Conservation (phyloP, 2,888 invertebrate species). For the Willowsia nigromaculata region DNA sequence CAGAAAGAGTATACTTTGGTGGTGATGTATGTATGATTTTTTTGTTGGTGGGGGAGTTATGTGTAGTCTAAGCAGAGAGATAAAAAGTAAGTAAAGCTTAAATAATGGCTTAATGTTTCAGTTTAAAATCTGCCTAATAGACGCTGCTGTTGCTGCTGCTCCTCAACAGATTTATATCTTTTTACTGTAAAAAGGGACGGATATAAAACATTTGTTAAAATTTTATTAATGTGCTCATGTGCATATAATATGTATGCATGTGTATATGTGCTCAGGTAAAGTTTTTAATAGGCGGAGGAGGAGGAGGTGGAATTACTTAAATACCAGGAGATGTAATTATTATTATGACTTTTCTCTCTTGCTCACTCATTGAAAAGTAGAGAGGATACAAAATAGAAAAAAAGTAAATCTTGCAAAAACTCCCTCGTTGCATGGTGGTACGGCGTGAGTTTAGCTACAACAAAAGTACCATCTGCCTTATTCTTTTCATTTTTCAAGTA, state of each 20-base stretch:
- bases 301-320: slow-evolving; percentile 32
- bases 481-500: slow-evolving; percentile 10
- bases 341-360: slow-evolving; percentile 61
- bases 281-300: background rate
- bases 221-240: slow-evolving; percentile 33
- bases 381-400: slow-evolving; percentile 6
- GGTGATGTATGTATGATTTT: slow-evolving; percentile 17
- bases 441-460: background rate
- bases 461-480: background rate
- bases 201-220: slow-evolving; percentile 60
- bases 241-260: slow-evolving; percentile 22
- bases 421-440: background rate
- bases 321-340: slow-evolving; percentile 48
- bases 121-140: slow-evolving; percentile 50
- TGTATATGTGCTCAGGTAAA: background rate
- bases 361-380: slow-evolving; percentile 59
- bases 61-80: background rate
- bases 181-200: slow-evolving; percentile 59
- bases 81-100: slow-evolving; percentile 33
- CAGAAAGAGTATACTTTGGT: background rate
- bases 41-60: slow-evolving; percentile 7
- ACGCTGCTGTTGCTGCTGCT: slow-evolving; percentile 8
- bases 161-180: slow-evolving; percentile 61
- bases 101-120: slow-evolving; percentile 61
- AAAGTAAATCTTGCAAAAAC: slow-evolving; percentile 44